Evolutionary conservation across 35 echinoderm and acorn worm genomes (phyloP).

Genomic region (Eucidaris tribuloides): DNA sequence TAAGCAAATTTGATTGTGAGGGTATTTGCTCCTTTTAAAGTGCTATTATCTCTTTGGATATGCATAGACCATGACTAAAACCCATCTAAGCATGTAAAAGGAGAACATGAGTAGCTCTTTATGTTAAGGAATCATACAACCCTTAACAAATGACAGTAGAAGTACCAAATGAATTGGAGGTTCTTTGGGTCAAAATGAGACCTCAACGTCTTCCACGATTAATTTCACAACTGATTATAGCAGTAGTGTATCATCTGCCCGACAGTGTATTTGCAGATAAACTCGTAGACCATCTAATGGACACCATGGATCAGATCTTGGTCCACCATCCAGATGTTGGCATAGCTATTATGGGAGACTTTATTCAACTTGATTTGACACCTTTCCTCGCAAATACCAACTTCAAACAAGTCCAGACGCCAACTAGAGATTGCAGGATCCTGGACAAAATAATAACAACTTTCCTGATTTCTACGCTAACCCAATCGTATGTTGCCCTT

Average conservation of each 20-base stretch:
- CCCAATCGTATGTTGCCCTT: background rate
- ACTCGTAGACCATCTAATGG: constrained; percentile 49
- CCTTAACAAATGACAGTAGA: background rate
- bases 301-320: constrained; percentile 39
- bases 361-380: constrained; percentile 35
- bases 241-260: constrained; percentile 27
- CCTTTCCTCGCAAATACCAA: background rate
- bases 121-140: constrained; percentile 13
- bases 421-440: constrained; percentile 12
- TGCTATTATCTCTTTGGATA: too few relatives aligned
- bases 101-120: constrained; percentile 42
- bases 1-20: too few relatives aligned
- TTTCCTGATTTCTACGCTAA: constrained; percentile 6
- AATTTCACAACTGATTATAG: constrained; percentile 11
- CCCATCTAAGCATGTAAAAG: too few relatives aligned
- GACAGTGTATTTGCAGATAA: constrained; percentile 1
- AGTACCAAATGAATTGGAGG: constrained; percentile 21
- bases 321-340: constrained; percentile 9
- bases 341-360: constrained; percentile 54
- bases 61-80: too few relatives aligned
- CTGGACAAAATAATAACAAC: constrained; percentile 63
- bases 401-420: constrained; percentile 29
- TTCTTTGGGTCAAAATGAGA: constrained; percentile 36
- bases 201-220: constrained; percentile 36
- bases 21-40: too few relatives aligned